Base-by-base conservation (phyloP, 37 sponge, comb jelly and placozoan species). In the Amphimedon queenslandica region DNA sequence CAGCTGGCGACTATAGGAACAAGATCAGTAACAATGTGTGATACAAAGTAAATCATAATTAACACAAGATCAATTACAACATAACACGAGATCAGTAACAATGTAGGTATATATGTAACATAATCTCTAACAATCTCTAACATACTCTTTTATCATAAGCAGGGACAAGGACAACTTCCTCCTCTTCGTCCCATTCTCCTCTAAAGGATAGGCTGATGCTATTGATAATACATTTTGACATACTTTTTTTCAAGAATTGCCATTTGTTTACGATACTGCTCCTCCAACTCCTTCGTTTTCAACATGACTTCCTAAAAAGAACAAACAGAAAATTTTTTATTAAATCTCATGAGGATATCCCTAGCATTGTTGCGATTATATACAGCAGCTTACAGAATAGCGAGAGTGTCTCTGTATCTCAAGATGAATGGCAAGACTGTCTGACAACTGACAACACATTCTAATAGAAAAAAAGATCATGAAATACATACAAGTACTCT, bases 371-470 rank as follows among this genome's bases (percentile, higher is more conserved):
- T 64, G 66, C 32, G 66, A 64, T 30, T 30, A 23, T 5, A 32
- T 21, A 28, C 30, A 24, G 66, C 23, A 8, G 32, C 78, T 58
- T 37, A 76, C 84, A 1, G 80, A 71, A 35, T 83, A 89, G 32
- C 34, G 35, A 10, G 60, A n/a, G 57, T 89, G 90, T 35, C 41
- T 74, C 6, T 55, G 72, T 0, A 83, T 35, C 1, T 75, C 70
- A 23, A 80, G 41, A 37, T 69, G 53, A 23, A 42, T 57, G 41
- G 61, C 27, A 2, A 83, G 73, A 0, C 18, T 34, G 28, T 89
- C 84, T 0, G 84, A 76, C 36, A 89, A 47, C n/a, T 42, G 25
- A 40, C 89, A 79, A 64, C 89, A 82, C 67, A 79, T 63, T 29
- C 88, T 87, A 42, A 20, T 37, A 41, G n/a, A 78, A 18, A 43